phyloP scores from a whole-genome alignment of 1,140 invertebrate species.

The Polypedilum vanderplanki region DNA sequence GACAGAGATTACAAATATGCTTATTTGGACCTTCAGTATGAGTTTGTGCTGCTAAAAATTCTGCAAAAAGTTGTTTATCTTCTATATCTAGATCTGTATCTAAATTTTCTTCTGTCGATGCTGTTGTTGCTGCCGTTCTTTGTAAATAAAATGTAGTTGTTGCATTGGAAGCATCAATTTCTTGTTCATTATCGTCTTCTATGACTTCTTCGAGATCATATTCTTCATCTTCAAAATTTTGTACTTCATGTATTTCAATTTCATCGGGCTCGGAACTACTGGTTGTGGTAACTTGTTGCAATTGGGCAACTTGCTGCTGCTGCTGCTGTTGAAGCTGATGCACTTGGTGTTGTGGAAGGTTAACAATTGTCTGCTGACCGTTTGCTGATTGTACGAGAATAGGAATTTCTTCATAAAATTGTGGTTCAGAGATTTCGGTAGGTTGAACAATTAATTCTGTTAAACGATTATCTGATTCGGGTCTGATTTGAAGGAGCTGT shows the following conservation, averaged over 20 bases:
- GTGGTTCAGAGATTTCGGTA: conserved; percentile 38
- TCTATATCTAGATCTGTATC: not conserved
- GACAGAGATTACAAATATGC: conserved; percentile 53
- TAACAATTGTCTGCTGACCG: conserved; percentile 4
- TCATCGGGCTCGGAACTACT: not conserved
- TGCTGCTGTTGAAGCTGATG: not conserved
- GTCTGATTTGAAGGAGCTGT: conserved; percentile 40
- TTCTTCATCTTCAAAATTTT: not conserved
- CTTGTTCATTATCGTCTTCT: not conserved
- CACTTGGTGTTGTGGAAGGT: conserved; percentile 11
- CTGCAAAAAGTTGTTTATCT: conserved; percentile 32
- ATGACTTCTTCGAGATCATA: not conserved
- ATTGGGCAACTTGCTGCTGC: not conserved
- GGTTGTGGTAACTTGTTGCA: not conserved
- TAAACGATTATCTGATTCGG: conserved; percentile 40
- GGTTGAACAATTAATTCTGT: conserved; percentile 41
- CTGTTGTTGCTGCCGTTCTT: not conserved
- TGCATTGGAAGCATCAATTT: conserved; percentile 12
- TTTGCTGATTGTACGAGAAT: not conserved
- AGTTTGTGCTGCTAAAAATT: conserved; percentile 41
- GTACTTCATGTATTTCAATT: conserved; percentile 26
- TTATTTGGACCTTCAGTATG: conserved; percentile 43
- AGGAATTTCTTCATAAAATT: conserved; percentile 34
- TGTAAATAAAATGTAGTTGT: not conserved
- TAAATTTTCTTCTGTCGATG: not conserved